A percentile compares a stretch with the other conserved stretches of the same genome.
Conservation (phyloP, 2,797 vertebrate species). For the Bradypus variegatus region DNA sequence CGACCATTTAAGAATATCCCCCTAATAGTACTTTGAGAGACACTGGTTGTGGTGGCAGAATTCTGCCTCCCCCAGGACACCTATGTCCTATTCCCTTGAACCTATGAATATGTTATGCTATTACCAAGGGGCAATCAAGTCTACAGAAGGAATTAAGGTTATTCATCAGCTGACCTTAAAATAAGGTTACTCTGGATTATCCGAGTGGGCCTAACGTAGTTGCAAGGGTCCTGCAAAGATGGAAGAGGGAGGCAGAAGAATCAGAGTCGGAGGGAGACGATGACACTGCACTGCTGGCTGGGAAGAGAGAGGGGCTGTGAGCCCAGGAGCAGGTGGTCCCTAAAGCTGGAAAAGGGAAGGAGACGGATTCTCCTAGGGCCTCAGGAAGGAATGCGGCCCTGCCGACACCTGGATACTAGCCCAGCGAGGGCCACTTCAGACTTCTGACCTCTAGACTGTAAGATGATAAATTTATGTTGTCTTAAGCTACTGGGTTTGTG, state of each 20-base stretch:
- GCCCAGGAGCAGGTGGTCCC: fast-evolving
- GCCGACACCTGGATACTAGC: fast-evolving
- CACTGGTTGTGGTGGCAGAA: no score
- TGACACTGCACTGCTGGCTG: fast-evolving
- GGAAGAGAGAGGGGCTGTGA: fast-evolving
- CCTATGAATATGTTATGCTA: fast-evolving
- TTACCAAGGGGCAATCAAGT: fast-evolving
- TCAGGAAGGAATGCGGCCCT: fast-evolving
- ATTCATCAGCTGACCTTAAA: not conserved
- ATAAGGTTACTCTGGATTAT: not conserved
- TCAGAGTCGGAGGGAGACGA: fast-evolving
- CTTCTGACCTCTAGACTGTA: not conserved
- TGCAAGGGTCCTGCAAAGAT: not conserved
- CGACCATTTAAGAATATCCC: not conserved
- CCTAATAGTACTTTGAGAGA: not conserved
- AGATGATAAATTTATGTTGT: fast-evolving
- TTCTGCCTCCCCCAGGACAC: fast-evolving
- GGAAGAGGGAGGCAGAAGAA: not conserved
- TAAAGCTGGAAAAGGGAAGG: fast-evolving
- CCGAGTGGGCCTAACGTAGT: fast-evolving
- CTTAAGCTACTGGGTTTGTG: fast-evolving
- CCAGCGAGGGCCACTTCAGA: not conserved
- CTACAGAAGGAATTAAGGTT: fast-evolving
- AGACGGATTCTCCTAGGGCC: fast-evolving
- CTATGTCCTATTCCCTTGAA: fast-evolving